phyloP scores from a whole-genome alignment of 92 coral and sea anemone genomes.

The Paramuricea clavata region DNA sequence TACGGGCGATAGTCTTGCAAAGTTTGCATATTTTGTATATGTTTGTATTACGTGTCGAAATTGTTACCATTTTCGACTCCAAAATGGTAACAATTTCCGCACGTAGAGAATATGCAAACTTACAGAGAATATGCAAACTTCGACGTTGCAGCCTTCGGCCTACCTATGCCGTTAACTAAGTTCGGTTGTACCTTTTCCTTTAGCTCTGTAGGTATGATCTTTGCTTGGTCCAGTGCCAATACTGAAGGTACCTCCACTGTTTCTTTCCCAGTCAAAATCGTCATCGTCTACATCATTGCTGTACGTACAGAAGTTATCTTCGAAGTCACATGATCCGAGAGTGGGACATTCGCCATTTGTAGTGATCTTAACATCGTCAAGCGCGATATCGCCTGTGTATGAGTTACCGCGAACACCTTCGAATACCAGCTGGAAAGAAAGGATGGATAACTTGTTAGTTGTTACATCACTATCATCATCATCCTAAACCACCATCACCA shows the following conservation, averaged over 20 bases:
- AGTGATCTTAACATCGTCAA: slow-evolving; percentile 77
- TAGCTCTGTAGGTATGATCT: slow-evolving; percentile 79
- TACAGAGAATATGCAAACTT: no score
- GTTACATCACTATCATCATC: neutral
- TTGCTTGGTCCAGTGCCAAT: slow-evolving; percentile 85
- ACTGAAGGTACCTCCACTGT: slow-evolving; percentile 79
- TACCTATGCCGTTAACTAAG: no score
- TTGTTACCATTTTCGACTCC: no score
- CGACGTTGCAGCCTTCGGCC: no score
- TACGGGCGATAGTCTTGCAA: no score
- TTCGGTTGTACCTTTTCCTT: slow-evolving; percentile 63
- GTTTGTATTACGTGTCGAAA: no score
- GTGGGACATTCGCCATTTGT: slow-evolving; percentile 79
- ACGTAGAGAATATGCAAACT: no score
- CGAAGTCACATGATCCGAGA: slow-evolving; percentile 92
- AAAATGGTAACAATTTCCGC: no score
- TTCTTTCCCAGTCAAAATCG: slow-evolving; percentile 91
- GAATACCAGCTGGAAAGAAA: slow-evolving; percentile 77
- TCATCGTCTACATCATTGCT: slow-evolving; percentile 81
- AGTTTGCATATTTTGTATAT: no score
- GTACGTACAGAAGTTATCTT: slow-evolving; percentile 80
- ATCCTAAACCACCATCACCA: neutral
- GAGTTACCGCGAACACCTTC: slow-evolving; percentile 89
- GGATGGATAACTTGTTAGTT: neutral
- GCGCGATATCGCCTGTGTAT: slow-evolving; percentile 82